Evolutionary conservation across 1,140 invertebrate genomes (phyloP).

Genomic region (Melipona quadrifasciata): DNA sequence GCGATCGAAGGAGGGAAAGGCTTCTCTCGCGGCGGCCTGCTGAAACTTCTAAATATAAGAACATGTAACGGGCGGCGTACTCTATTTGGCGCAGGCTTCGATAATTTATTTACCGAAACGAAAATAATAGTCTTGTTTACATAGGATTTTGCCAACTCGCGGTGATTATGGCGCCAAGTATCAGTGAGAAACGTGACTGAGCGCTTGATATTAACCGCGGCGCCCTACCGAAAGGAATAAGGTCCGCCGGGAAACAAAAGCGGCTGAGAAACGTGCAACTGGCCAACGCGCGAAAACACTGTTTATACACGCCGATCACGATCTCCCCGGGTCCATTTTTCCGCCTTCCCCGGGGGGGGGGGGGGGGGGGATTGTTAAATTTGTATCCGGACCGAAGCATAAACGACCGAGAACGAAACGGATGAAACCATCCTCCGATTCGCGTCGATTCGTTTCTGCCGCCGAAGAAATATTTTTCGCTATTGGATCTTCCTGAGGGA

Average conservation of each 20-base stretch:
- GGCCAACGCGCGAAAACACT: not conserved
- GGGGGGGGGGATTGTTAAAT: too few relatives aligned
- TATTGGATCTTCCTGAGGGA: too few relatives aligned
- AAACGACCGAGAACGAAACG: too few relatives aligned
- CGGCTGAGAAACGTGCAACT: not conserved
- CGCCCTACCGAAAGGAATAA: constrained; percentile 22
- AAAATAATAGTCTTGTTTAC: constrained; percentile 44
- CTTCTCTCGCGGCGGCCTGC: not conserved
- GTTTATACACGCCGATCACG: not conserved
- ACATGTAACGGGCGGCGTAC: constrained; percentile 12
- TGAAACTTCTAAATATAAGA: not conserved
- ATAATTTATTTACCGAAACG: constrained; percentile 48
- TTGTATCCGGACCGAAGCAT: too few relatives aligned
- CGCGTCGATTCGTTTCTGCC: too few relatives aligned
- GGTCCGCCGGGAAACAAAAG: constrained; percentile 29
- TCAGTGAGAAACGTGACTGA: constrained; percentile 52
- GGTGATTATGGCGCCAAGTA: constrained; percentile 45
- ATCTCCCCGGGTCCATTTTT: not conserved
- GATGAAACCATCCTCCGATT: too few relatives aligned
- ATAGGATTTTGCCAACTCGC: constrained; percentile 43
- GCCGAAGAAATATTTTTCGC: too few relatives aligned
- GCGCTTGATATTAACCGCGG: not conserved
- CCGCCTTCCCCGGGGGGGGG: too few relatives aligned
- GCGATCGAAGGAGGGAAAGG: not conserved
- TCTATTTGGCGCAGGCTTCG: constrained; percentile 31